A percentile compares a stretch with the other conserved stretches of the same genome.
These are phyloP conservation scores for Ophiodon elongatus DNA, from an alignment of 2,113 vertebrate genomes.

Conservation along the genomic window DNA sequence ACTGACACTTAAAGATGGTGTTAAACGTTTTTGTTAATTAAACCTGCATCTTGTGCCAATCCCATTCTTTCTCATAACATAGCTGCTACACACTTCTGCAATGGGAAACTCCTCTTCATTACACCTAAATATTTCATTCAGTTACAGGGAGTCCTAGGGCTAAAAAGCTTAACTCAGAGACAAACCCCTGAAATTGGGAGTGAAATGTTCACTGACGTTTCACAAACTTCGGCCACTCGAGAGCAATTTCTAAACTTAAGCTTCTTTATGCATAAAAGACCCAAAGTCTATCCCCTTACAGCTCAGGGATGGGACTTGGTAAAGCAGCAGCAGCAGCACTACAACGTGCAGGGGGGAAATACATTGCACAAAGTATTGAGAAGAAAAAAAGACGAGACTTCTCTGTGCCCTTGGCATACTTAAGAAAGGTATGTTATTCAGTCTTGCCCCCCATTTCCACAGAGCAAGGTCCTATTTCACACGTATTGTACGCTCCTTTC, in stretches of 20 bases:
- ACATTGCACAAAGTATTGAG: slow-evolving; percentile 20
- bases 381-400: slow-evolving; percentile 18
- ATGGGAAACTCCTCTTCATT: slow-evolving; percentile 23
- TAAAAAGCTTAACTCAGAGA: slow-evolving; percentile 52
- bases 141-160: slow-evolving; percentile 22
- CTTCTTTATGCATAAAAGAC: slow-evolving; percentile 72
- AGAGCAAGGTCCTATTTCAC: slow-evolving; percentile 6
- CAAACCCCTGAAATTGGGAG: slow-evolving; percentile 62
- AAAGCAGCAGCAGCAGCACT: slow-evolving; percentile 33
- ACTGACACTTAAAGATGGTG: not conserved
- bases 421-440: slow-evolving; percentile 21
- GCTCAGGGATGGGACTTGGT: slow-evolving; percentile 56
- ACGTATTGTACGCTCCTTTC: not conserved
- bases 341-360: slow-evolving; percentile 48
- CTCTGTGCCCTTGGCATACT: slow-evolving; percentile 28
- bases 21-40: not conserved
- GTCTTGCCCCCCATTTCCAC: slow-evolving; percentile 11
- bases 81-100: not conserved
- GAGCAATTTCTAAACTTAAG: slow-evolving; percentile 73
- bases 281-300: slow-evolving; percentile 71
- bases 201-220: slow-evolving; percentile 68
- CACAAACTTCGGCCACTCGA: slow-evolving; percentile 70
- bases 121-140: slow-evolving; percentile 46
- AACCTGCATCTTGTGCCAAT: not conserved
- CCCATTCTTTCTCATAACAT: not conserved